These are phyloP conservation scores for Polypterus senegalus DNA, from an alignment of 2,113 vertebrate species.

Conservation along the genomic window DNA sequence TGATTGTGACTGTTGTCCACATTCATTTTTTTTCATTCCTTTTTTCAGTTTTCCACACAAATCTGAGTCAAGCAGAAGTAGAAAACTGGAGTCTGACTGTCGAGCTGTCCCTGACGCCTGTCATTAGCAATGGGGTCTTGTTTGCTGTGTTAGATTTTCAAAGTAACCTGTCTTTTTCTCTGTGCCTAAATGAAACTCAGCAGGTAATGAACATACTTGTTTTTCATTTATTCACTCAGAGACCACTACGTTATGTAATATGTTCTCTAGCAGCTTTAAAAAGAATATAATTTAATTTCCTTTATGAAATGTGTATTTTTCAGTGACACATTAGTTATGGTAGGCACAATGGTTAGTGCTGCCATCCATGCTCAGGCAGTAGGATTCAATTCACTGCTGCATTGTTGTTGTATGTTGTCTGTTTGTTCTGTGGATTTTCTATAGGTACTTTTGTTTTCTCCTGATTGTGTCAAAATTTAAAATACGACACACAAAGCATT, in stretches of 20 bases:
- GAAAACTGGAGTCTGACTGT: conserved; percentile 8
- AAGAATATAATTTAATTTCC: too few species aligned
- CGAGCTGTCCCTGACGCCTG: conserved; percentile 13
- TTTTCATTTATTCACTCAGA: background rate
- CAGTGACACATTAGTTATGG: too few species aligned
- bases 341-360: too few species aligned
- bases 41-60: background rate
- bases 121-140: conserved; percentile 12
- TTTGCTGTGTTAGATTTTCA: conserved; percentile 7
- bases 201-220: conserved; percentile 3
- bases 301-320: too few species aligned
- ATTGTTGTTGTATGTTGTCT: too few species aligned
- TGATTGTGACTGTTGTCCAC: background rate
- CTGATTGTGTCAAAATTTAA: too few species aligned
- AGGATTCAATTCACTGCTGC: too few species aligned
- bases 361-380: too few species aligned
- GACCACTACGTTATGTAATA: background rate
- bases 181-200: conserved; percentile 9
- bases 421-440: too few species aligned
- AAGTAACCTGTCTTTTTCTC: conserved; percentile 3
- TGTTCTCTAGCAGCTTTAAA: too few species aligned
- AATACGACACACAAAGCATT: too few species aligned
- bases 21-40: background rate
- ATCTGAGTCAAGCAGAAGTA: background rate
- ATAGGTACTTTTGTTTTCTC: too few species aligned